Percentiles rank a stretch among this genome's conserved stretches.
Conservation (phyloP, 2,888 invertebrate genomes). For the Clitarchus hookeri region DNA sequence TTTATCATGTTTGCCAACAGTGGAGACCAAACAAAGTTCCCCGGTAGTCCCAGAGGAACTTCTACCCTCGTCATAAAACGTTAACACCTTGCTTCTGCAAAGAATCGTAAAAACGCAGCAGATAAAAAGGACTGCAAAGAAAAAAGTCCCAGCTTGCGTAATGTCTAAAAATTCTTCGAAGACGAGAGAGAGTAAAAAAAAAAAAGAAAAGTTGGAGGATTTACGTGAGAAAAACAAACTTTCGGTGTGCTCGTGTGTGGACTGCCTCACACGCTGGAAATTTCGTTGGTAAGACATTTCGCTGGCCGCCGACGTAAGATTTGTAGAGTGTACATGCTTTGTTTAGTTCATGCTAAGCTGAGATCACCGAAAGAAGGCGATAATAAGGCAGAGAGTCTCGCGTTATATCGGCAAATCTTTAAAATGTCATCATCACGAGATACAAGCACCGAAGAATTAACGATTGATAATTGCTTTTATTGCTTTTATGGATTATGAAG, state of each 20-base stretch:
- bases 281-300: neutral
- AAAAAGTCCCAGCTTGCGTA: neutral
- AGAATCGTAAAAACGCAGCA: slow-evolving; percentile 14
- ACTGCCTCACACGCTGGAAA: neutral
- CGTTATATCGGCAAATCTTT: too few species aligned
- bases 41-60: neutral
- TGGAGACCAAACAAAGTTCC: neutral
- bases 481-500: too few species aligned
- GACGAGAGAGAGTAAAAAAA: neutral
- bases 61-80: neutral
- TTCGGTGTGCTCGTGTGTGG: neutral
- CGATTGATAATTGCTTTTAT: too few species aligned
- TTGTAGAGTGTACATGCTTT: neutral
- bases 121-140: neutral
- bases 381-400: too few species aligned
- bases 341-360: neutral
- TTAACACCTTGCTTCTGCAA: slow-evolving; percentile 8
- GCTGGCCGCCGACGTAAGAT: neutral
- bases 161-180: neutral
- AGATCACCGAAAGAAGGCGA: too few species aligned
- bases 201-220: neutral
- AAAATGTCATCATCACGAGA: too few species aligned
- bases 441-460: too few species aligned
- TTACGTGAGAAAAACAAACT: slow-evolving; percentile 10
- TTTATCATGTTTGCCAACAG: neutral